Evolutionary conservation across 2,888 invertebrate genomes (phyloP), one percentile per base, ranked within the genome.

Genomic region (Heterodera filipjevi): DNA sequence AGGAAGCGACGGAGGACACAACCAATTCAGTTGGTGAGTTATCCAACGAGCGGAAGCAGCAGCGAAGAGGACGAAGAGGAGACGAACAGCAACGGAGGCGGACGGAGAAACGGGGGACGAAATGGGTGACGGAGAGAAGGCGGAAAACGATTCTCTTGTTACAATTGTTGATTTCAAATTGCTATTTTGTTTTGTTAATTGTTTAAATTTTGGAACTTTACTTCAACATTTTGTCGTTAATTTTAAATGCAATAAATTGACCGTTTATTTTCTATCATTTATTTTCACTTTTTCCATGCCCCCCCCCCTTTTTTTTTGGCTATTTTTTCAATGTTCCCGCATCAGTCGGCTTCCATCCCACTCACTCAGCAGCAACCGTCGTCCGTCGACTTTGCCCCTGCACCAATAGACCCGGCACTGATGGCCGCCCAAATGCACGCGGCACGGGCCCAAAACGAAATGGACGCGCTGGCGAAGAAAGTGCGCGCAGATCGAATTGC

Each of bases 401-500:
- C 59, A 27, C 22, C 59, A 19, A 68, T 68, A 35, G 68, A 68
- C 33, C 33, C 68, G 16, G 68, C 68, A 33, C 19, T 68, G 68
- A 35, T 35, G 68, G 68, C 68, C 27, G 68, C 68, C 16, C 32
- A 32, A 68, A 35, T 68, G 68, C 68, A 68, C 19, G 68, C 35
- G 68, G 68, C 68, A 68, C 59, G 59, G 22, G 27, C 59, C 22
- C 68, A 33, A 33, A 74, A 30, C n/a, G 46, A 53, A n/a, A 5
- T 35, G 19, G 53, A 71, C 53, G 30, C 53, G 5, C 27, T 44
- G 3, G 33, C 46, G 71, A 53, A 30, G 32, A 77, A 70, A 30
- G 53, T 71, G 68, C n/a, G 33, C 33, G 66, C 33, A 14, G 75
- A 80, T 44, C 27, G 73, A 33, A 39, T 70, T 30, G 35, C 53